Evolutionary conservation across 2,113 vertebrate species (phyloP).

Genomic region (Sorex araneus): DNA sequence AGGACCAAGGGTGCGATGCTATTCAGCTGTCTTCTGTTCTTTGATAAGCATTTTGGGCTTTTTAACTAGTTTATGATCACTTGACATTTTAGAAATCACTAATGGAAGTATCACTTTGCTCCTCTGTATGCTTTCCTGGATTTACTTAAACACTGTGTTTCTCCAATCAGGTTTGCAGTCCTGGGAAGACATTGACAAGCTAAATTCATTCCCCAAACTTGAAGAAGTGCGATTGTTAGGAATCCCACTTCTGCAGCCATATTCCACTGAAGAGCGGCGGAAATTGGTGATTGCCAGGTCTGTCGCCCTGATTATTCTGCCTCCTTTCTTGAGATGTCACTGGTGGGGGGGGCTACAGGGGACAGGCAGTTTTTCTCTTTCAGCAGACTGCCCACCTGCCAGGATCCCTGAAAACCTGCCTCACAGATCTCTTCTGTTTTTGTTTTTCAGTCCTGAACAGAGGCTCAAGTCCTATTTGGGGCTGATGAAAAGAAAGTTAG

Average conservation of each 20-base stretch:
- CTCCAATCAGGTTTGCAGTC: slow-evolving; percentile 92
- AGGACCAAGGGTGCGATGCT: not conserved
- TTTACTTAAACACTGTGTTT: slow-evolving; percentile 81
- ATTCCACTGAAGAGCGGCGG: slow-evolving; percentile 94
- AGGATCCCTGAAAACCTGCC: not conserved
- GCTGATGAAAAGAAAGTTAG: not conserved
- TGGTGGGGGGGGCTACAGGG: not conserved
- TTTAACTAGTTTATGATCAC: slow-evolving; percentile 33
- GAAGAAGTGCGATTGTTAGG: slow-evolving; percentile 95
- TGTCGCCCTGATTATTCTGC: slow-evolving; percentile 52
- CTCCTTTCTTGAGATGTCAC: not conserved
- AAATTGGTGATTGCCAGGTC: slow-evolving; percentile 95
- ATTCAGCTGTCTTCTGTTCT: not conserved
- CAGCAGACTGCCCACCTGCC: not conserved
- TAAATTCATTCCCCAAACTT: slow-evolving; percentile 97
- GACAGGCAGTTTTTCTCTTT: not conserved
- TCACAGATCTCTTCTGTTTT: slow-evolving; percentile 4
- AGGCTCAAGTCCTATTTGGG: not conserved
- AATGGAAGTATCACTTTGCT: slow-evolving; percentile 1
- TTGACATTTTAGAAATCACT: slow-evolving; percentile 40
- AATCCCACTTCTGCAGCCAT: slow-evolving; percentile 95
- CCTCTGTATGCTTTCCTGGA: slow-evolving; percentile 25
- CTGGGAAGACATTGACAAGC: slow-evolving; percentile 97
- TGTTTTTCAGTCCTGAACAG: not conserved
- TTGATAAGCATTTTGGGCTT: not conserved